Evolutionary conservation across 2,113 vertebrate species (phyloP), one percentile per base, ranked within the genome.

Genomic region (Ceyx cyanopectus): DNA sequence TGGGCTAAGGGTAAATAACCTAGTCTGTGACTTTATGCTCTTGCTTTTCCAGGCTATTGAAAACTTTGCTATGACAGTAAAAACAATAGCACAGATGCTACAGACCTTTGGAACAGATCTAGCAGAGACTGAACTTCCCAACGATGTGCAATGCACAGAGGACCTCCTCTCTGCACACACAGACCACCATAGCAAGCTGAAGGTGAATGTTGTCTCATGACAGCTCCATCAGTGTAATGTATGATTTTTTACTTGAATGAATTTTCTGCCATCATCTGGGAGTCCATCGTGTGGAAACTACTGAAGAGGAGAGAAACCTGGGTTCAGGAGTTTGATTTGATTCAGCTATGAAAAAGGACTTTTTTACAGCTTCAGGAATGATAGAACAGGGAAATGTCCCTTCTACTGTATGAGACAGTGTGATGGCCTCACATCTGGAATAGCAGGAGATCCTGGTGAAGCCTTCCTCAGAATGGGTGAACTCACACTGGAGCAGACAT

Each of bases 41-140:
- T 53, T 95, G 34, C 66, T 81, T 50, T 95, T 94, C 30, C 66
- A 99, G 99, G 99, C 99, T 62, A 98, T 99, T 46, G 99, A 99
- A 96, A 99, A 99, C 93, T 99, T 99, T 96, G 99, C 99, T 37
- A 96, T 99, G 97, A 99, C 98, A 4, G 98, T 99, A 88, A 99
- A 99, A 97, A 98, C 97, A 82, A 99, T 98, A 81, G 99, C 99
- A 13, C 98, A 99, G 98, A 98, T 98, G 98, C 96, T 99, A 26
- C 99, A 99, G 97, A 98, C 84, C 70, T 99, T 99, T 90, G 99
- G 99, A 58, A 98, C 97, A 9, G 97, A 98, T 72, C 96, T 99
- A 85, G 98, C 98, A 18, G 98, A 98, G 91, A 98, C 98, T 2
- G 99, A 99, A 85, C 98, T 99, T 73, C 99, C 99, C 85, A 99